Base-by-base conservation (phyloP, 2,797 vertebrate species). In the Xerus rutilus region DNA sequence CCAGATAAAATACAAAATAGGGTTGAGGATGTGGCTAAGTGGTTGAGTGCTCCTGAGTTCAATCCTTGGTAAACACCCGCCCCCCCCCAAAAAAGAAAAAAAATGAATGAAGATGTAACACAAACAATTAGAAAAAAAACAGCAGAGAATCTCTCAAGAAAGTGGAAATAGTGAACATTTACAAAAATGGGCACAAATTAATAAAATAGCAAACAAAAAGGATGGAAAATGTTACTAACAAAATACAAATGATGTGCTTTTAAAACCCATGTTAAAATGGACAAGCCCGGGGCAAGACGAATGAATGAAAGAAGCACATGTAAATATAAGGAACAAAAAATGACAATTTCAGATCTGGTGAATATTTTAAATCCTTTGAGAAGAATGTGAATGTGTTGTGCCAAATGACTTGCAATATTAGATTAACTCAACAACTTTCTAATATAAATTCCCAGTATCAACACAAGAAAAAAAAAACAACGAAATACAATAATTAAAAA, bases 361-460 rank as follows among this genome's bases (percentile, higher is more conserved):
- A 72, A 18, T 82, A 21, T 73, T 91, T 93, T 59, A 64, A 81
- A 93, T 89, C 28, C 15, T 76, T 17, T 93, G 39, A 95, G 73
- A 86, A 52, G 52, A 39, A 52, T 77, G 7, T 59, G 45, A 70
- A 43, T 11, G 49, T 35, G 4, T 57, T 72, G 86, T 91, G 59
- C 21, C 17, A 65, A 81, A 39, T 43, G 74, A 69, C 14, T 30
- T 88, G 43, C 14, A 43, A 47, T 74, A 30, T 96, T 91, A 94
- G 45, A 43, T 23, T 77, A 70, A 86, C 11, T 64, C 45, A 87
- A 59, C 3, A 39, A 14, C 62, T 81, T 89, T 89, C 35, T 59
- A 91, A n/a, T 59, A 35, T 82, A 65, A 57, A 82, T 73, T 67
- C 86, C 5, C 14, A 59, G 10, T 87, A 39, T 84, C 30, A 96